Base-by-base conservation (phyloP, 2,888 invertebrate species). In the Spodoptera picta region DNA sequence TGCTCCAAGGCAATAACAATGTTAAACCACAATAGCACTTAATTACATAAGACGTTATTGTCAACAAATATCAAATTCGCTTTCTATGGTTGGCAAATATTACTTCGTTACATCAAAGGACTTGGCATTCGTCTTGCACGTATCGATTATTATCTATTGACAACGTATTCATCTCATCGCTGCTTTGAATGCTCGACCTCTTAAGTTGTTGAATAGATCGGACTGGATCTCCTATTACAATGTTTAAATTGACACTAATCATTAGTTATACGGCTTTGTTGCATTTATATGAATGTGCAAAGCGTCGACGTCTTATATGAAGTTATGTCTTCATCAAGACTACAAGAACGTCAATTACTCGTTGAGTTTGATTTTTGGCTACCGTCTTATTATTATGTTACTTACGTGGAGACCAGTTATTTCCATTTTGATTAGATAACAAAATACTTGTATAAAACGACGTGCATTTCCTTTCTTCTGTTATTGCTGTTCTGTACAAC, bases 11-110 rank as follows among this genome's bases (percentile, higher is more conserved):
- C 76, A 85, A 83, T 81, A 79, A 69, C 74, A 76, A 76, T 78
- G 81, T 83, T 80, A 80, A 84, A 83, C 69, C 81, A 90, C 89
- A 90, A 90, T 88, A 76, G 79, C 63, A 79, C 69, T 77, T 82
- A 87, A 90, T 92, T 91, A 86, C 85, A 88, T 89, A 91, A 91
- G 80, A 69, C 72, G 69, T 82, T 81, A 86, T 88, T 88, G 88
- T 90, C 90, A 88, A 87, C 87, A 84, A 82, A 84, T 81, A 83
- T 83, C 83, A 84, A 84, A 87, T 87, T 87, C 83, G 81, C 90
- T 90, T 91, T 90, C 85, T 88, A 87, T 83, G 77, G 82, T 83
- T 82, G 66, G 79, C 74, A 76, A 80, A 85, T 82, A 83, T 85
- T 79, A 80, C 75, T 77, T 76, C 62, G 79, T 81, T 77, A 73